phyloP scores from a whole-genome alignment of 2,113 vertebrate genomes.

The Pituophis catenifer region DNA sequence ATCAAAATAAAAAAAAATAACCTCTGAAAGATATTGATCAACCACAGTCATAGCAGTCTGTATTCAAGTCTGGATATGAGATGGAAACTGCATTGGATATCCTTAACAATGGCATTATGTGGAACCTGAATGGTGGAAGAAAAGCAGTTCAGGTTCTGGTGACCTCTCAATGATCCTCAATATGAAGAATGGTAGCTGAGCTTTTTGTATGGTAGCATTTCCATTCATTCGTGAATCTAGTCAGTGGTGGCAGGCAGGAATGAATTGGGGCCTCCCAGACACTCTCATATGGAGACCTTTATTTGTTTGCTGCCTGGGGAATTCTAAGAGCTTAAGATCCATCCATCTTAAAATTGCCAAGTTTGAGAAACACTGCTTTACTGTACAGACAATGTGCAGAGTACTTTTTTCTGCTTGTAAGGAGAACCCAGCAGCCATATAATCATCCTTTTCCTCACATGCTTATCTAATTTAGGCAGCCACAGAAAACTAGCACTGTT shows the following conservation, averaged over 20 bases:
- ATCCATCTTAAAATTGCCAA: background rate
- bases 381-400: constrained; percentile 15
- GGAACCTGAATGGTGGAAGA: background rate
- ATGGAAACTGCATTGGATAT: background rate
- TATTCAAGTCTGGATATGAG: background rate
- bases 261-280: background rate
- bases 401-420: constrained; percentile 27
- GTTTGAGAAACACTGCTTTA: background rate
- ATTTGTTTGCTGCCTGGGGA: background rate
- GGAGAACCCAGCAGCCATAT: constrained; percentile 2
- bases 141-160: background rate
- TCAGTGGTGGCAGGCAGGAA: background rate
- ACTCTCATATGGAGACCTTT: background rate
- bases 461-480: constrained; percentile 17
- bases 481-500: background rate
- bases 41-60: background rate
- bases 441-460: constrained; percentile 7
- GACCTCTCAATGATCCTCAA: background rate
- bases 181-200: background rate
- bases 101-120: background rate
- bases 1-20: background rate
- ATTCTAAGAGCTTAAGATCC: background rate
- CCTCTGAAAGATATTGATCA: background rate
- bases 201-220: background rate
- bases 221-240: background rate